Evolutionary conservation across 2,113 vertebrate species (phyloP).

Genomic region (Grantiella picta): DNA sequence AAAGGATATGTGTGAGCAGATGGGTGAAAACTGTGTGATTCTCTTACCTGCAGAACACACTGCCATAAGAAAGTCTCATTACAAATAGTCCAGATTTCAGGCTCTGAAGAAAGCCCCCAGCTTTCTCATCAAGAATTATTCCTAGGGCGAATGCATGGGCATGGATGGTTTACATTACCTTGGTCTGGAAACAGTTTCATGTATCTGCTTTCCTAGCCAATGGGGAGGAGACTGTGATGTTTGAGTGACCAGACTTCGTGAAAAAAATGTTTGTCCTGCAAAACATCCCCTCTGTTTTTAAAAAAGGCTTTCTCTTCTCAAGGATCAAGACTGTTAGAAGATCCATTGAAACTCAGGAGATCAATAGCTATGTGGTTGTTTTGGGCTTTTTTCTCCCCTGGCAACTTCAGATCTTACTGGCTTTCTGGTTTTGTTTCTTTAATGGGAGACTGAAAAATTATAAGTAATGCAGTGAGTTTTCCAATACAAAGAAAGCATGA

Average conservation of each 20-base stretch:
- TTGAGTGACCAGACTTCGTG: not conserved
- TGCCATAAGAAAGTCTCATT: not conserved
- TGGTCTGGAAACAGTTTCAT: not conserved
- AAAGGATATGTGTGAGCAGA: not conserved
- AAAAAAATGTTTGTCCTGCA: not conserved
- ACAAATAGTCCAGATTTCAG: not conserved
- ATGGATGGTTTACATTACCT: fast-evolving
- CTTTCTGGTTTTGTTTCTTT: not conserved
- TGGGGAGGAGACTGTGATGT: not conserved
- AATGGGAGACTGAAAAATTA: not conserved
- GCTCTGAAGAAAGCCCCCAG: not conserved
- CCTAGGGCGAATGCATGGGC: not conserved
- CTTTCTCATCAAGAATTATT: not conserved
- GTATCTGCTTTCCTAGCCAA: not conserved
- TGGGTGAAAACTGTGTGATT: not conserved
- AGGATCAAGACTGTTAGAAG: not conserved
- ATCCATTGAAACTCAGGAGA: not conserved
- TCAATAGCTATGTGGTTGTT: not conserved
- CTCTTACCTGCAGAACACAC: not conserved
- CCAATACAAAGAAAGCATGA: not conserved
- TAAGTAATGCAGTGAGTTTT: not conserved
- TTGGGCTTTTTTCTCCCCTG: not conserved
- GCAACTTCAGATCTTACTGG: not conserved
- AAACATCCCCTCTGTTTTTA: not conserved
- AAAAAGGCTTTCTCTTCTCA: not conserved